Conservation (phyloP, 2,797 vertebrate species). For the Gadopsis marmoratus region DNA sequence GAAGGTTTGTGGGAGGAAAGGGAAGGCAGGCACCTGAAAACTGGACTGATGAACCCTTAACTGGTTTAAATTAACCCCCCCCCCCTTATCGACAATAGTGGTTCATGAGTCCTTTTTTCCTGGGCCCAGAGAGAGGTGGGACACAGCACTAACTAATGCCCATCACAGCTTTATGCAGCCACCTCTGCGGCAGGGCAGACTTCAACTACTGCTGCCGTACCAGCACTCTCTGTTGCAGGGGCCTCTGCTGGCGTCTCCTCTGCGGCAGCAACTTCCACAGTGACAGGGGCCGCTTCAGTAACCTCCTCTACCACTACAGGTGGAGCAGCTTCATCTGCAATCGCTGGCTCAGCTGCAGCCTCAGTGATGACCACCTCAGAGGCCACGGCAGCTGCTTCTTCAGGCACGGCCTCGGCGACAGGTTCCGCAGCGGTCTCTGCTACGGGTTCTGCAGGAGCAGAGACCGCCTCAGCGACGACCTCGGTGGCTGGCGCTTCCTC, state of each 20-base stretch:
- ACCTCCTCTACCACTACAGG: slow-evolving; percentile 1
- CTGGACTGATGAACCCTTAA: slow-evolving; percentile 59
- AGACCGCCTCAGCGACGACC: neutral
- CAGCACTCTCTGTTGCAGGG: slow-evolving; percentile 63
- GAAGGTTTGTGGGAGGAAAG: slow-evolving; percentile 28
- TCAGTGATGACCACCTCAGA: slow-evolving; percentile 29
- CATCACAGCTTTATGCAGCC: slow-evolving; percentile 60
- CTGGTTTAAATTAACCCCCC: neutral
- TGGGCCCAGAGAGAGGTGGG: slow-evolving; percentile 14
- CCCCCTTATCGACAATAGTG: neutral
- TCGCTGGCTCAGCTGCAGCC: slow-evolving; percentile 28
- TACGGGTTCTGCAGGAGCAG: slow-evolving; percentile 41
- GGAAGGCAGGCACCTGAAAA: slow-evolving; percentile 45
- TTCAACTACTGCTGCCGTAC: slow-evolving; percentile 73
- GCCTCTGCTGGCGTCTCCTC: slow-evolving; percentile 45
- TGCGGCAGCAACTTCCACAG: slow-evolving; percentile 10
- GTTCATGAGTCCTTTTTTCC: slow-evolving; percentile 59
- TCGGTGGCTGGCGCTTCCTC: slow-evolving; percentile 21
- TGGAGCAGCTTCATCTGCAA: slow-evolving; percentile 40
- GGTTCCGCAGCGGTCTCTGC: slow-evolving; percentile 43
- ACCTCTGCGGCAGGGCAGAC: slow-evolving; percentile 55
- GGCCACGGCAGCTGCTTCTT: neutral
- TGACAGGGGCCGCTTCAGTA: neutral
- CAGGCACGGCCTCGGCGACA: slow-evolving; percentile 18
- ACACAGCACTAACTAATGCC: slow-evolving; percentile 41